Evolutionary conservation across 2,797 vertebrate species (phyloP).

Genomic region (Sebastes jordani): DNA sequence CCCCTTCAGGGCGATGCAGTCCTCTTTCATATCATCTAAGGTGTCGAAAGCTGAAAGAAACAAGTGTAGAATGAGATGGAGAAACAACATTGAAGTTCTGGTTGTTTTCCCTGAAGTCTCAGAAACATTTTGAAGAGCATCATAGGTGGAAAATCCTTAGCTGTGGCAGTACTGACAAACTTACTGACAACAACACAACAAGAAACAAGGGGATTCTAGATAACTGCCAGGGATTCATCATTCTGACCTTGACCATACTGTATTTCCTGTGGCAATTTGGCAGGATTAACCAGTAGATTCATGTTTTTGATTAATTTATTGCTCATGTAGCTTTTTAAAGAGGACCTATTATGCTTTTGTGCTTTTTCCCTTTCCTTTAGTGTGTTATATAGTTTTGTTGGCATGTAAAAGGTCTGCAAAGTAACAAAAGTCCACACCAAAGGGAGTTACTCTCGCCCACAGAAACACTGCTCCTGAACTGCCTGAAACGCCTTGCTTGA

Average conservation of each 20-base stretch:
- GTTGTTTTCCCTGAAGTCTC: not conserved
- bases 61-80: not conserved
- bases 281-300: not conserved
- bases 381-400: too few relatives aligned
- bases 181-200: not conserved
- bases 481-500: too few relatives aligned
- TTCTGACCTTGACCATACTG: not conserved
- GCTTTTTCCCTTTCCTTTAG: too few relatives aligned
- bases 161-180: too few relatives aligned
- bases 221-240: not conserved
- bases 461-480: too few relatives aligned
- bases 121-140: too few relatives aligned
- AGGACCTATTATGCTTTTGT: too few relatives aligned
- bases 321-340: not conserved
- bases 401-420: too few relatives aligned
- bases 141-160: too few relatives aligned
- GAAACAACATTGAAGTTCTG: not conserved
- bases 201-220: not conserved
- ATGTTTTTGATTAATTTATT: not conserved
- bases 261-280: not conserved
- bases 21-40: not conserved
- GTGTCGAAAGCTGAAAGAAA: not conserved
- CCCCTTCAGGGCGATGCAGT: too few relatives aligned
- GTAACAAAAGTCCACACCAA: too few relatives aligned
- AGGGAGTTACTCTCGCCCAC: too few relatives aligned